These are phyloP conservation scores for Peromyscus californicus DNA, from an alignment of 2,113 vertebrate species.

Conservation along the genomic window DNA sequence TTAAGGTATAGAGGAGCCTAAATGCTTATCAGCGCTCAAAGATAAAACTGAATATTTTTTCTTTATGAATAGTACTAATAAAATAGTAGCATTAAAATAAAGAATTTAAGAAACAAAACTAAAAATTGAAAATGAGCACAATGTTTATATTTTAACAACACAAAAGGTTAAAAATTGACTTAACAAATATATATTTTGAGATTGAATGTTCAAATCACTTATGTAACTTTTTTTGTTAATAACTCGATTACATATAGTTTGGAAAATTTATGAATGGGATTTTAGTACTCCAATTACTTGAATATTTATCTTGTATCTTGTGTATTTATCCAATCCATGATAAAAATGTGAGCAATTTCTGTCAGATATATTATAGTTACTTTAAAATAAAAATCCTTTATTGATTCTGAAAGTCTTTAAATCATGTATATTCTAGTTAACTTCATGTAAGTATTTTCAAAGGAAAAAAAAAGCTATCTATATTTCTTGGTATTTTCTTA, in stretches of 20 bases:
- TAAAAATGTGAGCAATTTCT: not conserved
- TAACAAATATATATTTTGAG: not conserved
- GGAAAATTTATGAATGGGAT: not conserved
- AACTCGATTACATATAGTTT: not conserved
- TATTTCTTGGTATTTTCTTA: not conserved
- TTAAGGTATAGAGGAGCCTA: not conserved
- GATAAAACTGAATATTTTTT: not conserved
- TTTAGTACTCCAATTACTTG: not conserved
- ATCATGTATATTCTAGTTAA: not conserved
- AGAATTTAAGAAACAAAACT: not conserved
- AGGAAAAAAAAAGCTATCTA: not conserved
- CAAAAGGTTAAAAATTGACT: not conserved
- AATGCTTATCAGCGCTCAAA: not conserved
- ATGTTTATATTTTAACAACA: constrained; percentile 2
- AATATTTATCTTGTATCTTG: not conserved
- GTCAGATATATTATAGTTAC: not conserved
- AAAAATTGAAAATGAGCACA: not conserved
- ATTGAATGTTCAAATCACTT: not conserved
- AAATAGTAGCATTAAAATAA: not conserved
- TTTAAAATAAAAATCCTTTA: not conserved
- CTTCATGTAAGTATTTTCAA: not conserved
- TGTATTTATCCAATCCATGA: not conserved
- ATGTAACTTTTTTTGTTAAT: not conserved
- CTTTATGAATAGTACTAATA: not conserved
- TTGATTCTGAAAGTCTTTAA: not conserved